Conservation (phyloP, 2,113 vertebrate species). For the Coreoperca whiteheadi region DNA sequence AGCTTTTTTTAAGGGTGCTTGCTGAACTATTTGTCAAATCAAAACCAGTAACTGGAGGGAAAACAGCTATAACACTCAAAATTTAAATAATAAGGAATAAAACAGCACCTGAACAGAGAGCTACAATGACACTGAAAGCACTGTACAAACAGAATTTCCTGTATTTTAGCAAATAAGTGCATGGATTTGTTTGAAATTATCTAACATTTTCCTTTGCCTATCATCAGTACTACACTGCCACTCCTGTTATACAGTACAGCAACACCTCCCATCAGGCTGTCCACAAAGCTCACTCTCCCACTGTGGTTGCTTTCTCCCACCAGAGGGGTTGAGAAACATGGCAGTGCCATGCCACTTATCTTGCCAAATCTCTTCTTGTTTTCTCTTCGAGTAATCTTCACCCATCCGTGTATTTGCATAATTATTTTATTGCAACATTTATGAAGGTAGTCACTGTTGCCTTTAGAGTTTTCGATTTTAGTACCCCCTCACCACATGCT, state of each 20-base stretch:
- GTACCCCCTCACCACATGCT: conserved; percentile 39
- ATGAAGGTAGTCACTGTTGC: conserved; percentile 73
- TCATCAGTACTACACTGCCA: conserved; percentile 50
- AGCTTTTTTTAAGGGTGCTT: conserved; percentile 43
- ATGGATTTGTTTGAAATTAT: conserved; percentile 66
- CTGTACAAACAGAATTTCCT: conserved; percentile 73
- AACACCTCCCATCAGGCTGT: conserved; percentile 30
- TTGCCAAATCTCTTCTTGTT: conserved; percentile 37
- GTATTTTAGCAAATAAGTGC: conserved; percentile 80
- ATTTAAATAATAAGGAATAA: conserved; percentile 78
- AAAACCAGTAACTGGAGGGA: conserved; percentile 25
- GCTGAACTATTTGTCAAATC: conserved; percentile 30
- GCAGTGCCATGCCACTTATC: conserved; percentile 14
- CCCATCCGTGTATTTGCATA: conserved; percentile 47
- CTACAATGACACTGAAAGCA: conserved; percentile 56
- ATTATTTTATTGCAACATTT: conserved; percentile 61
- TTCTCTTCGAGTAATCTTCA: conserved; percentile 25
- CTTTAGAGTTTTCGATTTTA: conserved; percentile 47
- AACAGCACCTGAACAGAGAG: conserved; percentile 68
- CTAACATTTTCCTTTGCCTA: conserved; percentile 16
- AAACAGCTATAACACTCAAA: conserved; percentile 34
- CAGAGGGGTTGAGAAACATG: conserved; percentile 26
- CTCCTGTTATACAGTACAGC: conserved; percentile 51
- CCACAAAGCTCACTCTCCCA: conserved; percentile 19
- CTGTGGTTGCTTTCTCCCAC: conserved; percentile 23